A percentile compares a stretch with the other conserved stretches of the same genome.
These are phyloP conservation scores for Helicoverpa zea DNA, from an alignment of 1,140 invertebrate genomes.

Conservation along the genomic window DNA sequence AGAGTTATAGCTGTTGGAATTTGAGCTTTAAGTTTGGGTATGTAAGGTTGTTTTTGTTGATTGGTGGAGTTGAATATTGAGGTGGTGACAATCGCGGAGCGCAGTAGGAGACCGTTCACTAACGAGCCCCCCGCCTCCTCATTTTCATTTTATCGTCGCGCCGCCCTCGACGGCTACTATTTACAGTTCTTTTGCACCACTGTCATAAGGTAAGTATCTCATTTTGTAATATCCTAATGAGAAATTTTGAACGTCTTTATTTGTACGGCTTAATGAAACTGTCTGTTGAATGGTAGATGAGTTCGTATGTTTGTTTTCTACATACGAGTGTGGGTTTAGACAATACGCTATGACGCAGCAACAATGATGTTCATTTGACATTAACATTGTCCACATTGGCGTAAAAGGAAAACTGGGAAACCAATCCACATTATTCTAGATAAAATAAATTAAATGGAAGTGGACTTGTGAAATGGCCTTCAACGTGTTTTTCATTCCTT, in stretches of 20 bases:
- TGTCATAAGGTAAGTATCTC: slow-evolving; percentile 58
- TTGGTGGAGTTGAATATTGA: slow-evolving; percentile 65
- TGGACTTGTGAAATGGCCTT: not conserved
- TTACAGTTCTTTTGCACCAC: slow-evolving; percentile 64
- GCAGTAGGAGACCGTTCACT: slow-evolving; percentile 68
- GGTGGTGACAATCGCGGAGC: slow-evolving; percentile 74
- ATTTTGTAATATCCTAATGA: slow-evolving; percentile 61
- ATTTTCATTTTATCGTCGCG: slow-evolving; percentile 80
- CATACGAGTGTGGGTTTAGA: not conserved
- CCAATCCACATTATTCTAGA: too few species aligned
- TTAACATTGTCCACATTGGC: too few species aligned
- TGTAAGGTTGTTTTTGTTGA: slow-evolving; percentile 61
- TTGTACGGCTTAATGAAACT: slow-evolving; percentile 26
- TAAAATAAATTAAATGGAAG: not conserved
- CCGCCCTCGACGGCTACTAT: slow-evolving; percentile 61
- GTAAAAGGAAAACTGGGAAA: too few species aligned
- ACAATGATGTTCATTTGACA: not conserved
- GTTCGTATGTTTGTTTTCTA: not conserved
- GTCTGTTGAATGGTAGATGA: not conserved
- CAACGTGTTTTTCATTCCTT: not conserved
- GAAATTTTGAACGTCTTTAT: slow-evolving; percentile 53
- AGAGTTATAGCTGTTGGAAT: slow-evolving; percentile 34
- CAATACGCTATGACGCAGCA: not conserved
- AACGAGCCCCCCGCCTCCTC: slow-evolving; percentile 73
- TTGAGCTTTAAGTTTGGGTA: slow-evolving; percentile 54